Base-by-base conservation (phyloP, 2,888 invertebrate genomes). In the Brachypterus glaber region DNA sequence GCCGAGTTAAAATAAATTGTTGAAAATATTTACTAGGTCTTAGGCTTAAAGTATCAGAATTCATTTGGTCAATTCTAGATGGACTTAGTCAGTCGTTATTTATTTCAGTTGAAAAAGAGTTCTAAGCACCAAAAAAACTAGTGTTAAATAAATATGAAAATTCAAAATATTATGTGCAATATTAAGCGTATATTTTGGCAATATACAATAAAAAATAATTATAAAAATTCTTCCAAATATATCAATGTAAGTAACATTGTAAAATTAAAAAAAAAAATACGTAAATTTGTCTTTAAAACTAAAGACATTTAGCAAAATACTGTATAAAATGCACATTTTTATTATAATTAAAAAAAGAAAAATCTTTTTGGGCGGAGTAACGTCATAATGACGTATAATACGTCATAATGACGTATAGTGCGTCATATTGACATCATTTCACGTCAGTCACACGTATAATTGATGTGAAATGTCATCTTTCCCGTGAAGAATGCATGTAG, bases 291-390 rank as follows among this genome's bases (percentile, higher is more conserved):
- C 53, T 52, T 52, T 52, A 44, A 46, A 44, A 41, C 34, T 43
- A 46, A 43, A 48, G 49, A 53, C 51, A 50, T 52, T 51, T 57
- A 58, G 58, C 53, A 57, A 57, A 57, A 52, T 57, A 53, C n/a
- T 57, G 56, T 58, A 58, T 56, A 55, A 52, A 51, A 59, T 60
- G 63, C 63, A 63, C 63, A 63, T 63, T 63, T 63, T 62, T 63
- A 61, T 58, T 57, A 60, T 62, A 49, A 44, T n/a, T n/a, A n/a
- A n/a, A n/a, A n/a, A n/a, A n/a, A n/a, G n/a, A n/a, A n/a, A n/a
- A n/a, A n/a, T n/a, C n/a, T n/a, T n/a, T n/a, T n/a, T n/a, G n/a
- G n/a, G n/a, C n/a, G n/a, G n/a, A n/a, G n/a, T n/a, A n/a, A n/a
- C n/a, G n/a, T n/a, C n/a, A n/a, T n/a, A n/a, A n/a, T n/a, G n/a